Evolutionary conservation across 2,888 invertebrate genomes (phyloP), one percentile per base, ranked within the genome.

Genomic region (Cordilura impudica): DNA sequence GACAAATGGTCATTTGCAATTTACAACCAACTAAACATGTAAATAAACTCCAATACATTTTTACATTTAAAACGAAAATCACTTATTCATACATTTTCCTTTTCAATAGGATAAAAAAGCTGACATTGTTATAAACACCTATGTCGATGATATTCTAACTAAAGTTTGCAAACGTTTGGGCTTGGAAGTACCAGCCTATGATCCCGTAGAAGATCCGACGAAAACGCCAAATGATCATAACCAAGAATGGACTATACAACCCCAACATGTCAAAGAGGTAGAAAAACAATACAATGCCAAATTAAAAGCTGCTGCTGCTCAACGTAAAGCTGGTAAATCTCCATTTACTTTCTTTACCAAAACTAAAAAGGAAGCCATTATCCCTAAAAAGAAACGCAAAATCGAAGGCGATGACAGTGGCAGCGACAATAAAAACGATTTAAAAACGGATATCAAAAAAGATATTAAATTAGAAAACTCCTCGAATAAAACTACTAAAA

Each of bases 1-100:
- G 98, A 3, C 95, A 95, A 88, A 90, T 99, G 65, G 96, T 96
- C 16, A 96, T 99, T 84, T 95, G 98, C 81, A 99, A 99, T 91
- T 91, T 99, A 66, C 99, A 99, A 89, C 95, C 96, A n/a, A 99
- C 99, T 2, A 98, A 98, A 92, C 97, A 98, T 91, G 97, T 97
- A 91, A 92, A 93, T 91, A 47, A 21, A 12, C 14, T 29, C 5
- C 0, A 14, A n/a, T 21, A 8, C 18, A 29, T 35, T 31, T 47
- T n/a, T 35, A n/a, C n/a, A 23, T 51, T 16, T 14, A 29, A 23
- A 21, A 2, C 35, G 4, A 21, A 8, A 19, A 23, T 8, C 39
- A 35, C n/a, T 39, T 12, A 7, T 53, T 35, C 1, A 31, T 23
- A 29, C 10, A 29, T 10, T 31, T 35, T 45, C 16, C 16, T 45